Conservation (phyloP, 2,888 invertebrate species). For the Drosophila trichaetosa region DNA sequence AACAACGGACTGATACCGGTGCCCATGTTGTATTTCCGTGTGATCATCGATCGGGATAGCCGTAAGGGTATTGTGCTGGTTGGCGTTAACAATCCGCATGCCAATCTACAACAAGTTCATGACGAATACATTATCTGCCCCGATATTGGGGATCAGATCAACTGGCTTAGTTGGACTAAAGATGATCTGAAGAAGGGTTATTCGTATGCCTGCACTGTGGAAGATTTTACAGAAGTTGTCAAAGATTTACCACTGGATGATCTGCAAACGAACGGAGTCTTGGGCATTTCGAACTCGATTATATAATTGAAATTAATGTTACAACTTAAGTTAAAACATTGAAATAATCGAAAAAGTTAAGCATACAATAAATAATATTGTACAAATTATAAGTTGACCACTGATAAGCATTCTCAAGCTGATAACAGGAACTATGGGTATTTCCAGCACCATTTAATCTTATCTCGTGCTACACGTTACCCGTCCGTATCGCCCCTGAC, state of each 20-base stretch:
- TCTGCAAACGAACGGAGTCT: constrained; percentile 63
- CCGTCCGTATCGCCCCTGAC: constrained; percentile 17
- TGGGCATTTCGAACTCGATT: constrained; percentile 52
- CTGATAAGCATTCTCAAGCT: constrained; percentile 17
- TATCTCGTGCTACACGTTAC: constrained; percentile 56
- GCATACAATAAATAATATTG: constrained; percentile 32
- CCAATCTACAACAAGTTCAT: constrained; percentile 64
- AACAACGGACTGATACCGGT: constrained; percentile 85
- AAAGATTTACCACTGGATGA: constrained; percentile 69
- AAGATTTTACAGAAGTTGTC: constrained; percentile 69
- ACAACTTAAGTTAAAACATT: neutral
- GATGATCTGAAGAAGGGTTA: constrained; percentile 72
- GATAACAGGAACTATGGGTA: constrained; percentile 36
- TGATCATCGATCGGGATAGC: constrained; percentile 85
- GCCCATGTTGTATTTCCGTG: constrained; percentile 87
- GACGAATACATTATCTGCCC: constrained; percentile 75
- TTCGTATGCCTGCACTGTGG: constrained; percentile 78
- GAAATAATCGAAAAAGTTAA: constrained; percentile 12
- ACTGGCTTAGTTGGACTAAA: constrained; percentile 78
- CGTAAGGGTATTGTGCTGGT: constrained; percentile 86
- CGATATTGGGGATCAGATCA: constrained; percentile 72
- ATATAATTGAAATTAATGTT: constrained; percentile 2
- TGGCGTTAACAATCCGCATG: constrained; percentile 85
- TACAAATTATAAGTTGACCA: neutral
- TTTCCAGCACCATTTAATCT: constrained; percentile 23